phyloP scores from a whole-genome alignment of 1,140 invertebrate species.

The Bombus soroeensis region DNA sequence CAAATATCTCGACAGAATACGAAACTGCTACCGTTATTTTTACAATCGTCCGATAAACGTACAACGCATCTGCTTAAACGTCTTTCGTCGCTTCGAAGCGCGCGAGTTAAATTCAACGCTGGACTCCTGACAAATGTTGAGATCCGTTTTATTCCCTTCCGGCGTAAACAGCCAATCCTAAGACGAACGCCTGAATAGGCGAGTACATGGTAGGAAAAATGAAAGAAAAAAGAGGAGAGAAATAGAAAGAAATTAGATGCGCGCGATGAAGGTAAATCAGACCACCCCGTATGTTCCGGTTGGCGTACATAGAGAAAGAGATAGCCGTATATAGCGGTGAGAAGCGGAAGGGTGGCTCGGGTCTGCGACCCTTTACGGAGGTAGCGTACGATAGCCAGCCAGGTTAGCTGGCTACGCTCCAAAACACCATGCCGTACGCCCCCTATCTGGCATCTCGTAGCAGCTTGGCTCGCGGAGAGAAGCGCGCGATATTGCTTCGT shows the following conservation, averaged over 20 bases:
- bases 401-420: conserved; percentile 64
- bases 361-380: conserved; percentile 42
- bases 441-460: conserved; percentile 65
- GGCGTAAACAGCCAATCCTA: background rate
- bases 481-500: conserved; percentile 62
- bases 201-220: background rate
- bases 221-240: background rate
- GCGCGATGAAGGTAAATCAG: background rate
- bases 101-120: too few relatives aligned
- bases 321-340: background rate
- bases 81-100: too few relatives aligned
- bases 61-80: too few relatives aligned
- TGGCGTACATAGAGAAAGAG: background rate
- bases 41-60: too few relatives aligned
- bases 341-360: conserved; percentile 45
- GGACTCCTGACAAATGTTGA: background rate
- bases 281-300: background rate
- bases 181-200: too few relatives aligned
- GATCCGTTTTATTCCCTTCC: background rate
- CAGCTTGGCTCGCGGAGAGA: conserved; percentile 59
- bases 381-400: conserved; percentile 54
- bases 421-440: conserved; percentile 60
- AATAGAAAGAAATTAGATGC: background rate
- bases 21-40: too few relatives aligned
- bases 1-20: too few relatives aligned